A percentile compares a stretch with the other conserved stretches of the same genome.
phyloP scores from a whole-genome alignment of 2,113 vertebrate species.

The Bucco capensis region DNA sequence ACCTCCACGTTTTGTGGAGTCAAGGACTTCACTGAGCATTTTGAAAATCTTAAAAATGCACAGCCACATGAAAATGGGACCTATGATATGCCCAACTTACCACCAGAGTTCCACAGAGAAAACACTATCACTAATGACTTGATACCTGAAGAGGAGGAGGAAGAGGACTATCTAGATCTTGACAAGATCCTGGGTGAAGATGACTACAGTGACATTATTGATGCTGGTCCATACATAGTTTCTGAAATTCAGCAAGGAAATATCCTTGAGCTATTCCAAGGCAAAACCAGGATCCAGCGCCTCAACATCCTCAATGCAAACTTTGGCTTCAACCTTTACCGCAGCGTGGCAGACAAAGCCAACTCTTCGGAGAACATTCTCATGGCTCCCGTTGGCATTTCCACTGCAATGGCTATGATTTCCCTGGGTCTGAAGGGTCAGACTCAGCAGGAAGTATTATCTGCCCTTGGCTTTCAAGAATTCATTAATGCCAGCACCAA shows the following conservation, averaged over 20 bases:
- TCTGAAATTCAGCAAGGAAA: conserved; percentile 79
- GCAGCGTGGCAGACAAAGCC: conserved; percentile 80
- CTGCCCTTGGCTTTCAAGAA: conserved; percentile 81
- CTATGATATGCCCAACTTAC: conserved; percentile 67
- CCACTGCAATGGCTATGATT: conserved; percentile 93
- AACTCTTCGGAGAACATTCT: conserved; percentile 86
- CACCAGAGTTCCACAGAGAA: conserved; percentile 85
- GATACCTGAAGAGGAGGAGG: conserved; percentile 81
- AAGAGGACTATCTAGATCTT: conserved; percentile 83
- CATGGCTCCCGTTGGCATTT: conserved; percentile 92
- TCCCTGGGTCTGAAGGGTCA: conserved; percentile 81
- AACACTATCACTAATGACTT: conserved; percentile 92
- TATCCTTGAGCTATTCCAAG: conserved; percentile 86
- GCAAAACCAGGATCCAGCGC: conserved; percentile 89
- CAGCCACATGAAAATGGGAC: background rate
- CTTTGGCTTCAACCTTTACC: conserved; percentile 91
- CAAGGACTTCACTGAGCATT: conserved; percentile 76
- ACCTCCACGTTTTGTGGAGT: conserved; percentile 69
- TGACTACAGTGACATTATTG: conserved; percentile 86
- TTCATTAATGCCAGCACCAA: conserved; percentile 91
- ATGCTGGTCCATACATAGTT: conserved; percentile 77
- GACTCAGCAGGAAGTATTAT: conserved; percentile 83
- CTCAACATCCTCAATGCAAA: conserved; percentile 87
- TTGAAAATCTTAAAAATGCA: conserved; percentile 42
- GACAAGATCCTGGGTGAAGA: conserved; percentile 83